Percentiles rank a stretch among this genome's conserved stretches.
Evolutionary conservation across 92 coral and sea anemone genomes (phyloP).

Genomic region (Micromussa lordhowensis): DNA sequence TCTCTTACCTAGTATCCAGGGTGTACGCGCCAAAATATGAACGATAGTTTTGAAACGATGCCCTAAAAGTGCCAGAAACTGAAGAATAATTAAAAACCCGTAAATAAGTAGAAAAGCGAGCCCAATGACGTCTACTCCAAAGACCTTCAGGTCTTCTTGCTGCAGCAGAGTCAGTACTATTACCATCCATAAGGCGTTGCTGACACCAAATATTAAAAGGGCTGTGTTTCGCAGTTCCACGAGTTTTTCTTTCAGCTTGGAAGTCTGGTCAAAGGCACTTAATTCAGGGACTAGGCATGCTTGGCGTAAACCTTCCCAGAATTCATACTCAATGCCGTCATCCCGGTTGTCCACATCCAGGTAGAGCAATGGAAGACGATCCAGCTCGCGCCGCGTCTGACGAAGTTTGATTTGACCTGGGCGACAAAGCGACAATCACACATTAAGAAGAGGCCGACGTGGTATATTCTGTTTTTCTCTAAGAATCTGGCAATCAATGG

Average conservation of each 20-base stretch:
- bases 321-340: slow-evolving; percentile 60
- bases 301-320: slow-evolving; percentile 71
- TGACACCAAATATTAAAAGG: slow-evolving; percentile 58
- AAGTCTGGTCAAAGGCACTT: slow-evolving; percentile 60
- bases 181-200: slow-evolving; percentile 75
- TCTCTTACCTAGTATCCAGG: slow-evolving; percentile 38
- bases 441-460: too few relatives aligned
- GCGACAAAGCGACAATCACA: background rate
- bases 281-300: slow-evolving; percentile 62
- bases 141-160: slow-evolving; percentile 50
- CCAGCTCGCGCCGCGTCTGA: slow-evolving; percentile 63
- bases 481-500: too few relatives aligned
- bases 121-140: slow-evolving; percentile 71
- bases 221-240: slow-evolving; percentile 68
- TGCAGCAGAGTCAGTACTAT: slow-evolving; percentile 49
- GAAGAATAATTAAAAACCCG: slow-evolving; percentile 57
- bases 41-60: slow-evolving; percentile 74
- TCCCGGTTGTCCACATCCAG: slow-evolving; percentile 59
- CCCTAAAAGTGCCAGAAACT: slow-evolving; percentile 70
- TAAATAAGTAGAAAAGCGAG: slow-evolving; percentile 69
- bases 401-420: slow-evolving; percentile 59
- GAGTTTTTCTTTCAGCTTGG: slow-evolving; percentile 45
- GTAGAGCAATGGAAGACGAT: slow-evolving; percentile 41
- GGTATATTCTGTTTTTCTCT: too few relatives aligned
- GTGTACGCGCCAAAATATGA: slow-evolving; percentile 73